Conservation (phyloP, 2,888 invertebrate genomes). For the Drosophila mettleri region DNA sequence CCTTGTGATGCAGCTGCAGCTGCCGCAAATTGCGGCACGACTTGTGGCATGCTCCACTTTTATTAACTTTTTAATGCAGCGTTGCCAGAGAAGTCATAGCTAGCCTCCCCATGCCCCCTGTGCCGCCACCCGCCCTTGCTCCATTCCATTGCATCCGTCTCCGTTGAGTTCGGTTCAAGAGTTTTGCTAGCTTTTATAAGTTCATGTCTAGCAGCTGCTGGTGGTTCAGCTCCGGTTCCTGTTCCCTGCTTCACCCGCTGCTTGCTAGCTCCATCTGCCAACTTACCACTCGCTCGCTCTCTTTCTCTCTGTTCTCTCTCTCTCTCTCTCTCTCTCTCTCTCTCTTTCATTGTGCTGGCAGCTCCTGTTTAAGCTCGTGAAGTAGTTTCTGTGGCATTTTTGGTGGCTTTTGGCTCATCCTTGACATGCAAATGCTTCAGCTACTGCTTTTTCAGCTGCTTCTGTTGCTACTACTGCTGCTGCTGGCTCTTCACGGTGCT, state of each 20-base stretch:
- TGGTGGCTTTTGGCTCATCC: constrained; percentile 53
- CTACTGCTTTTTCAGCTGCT: constrained; percentile 3
- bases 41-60: constrained; percentile 80
- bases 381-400: constrained; percentile 48
- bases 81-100: constrained; percentile 35
- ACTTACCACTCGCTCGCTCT: not conserved
- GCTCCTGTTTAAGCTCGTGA: constrained; percentile 34
- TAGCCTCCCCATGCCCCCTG: not conserved
- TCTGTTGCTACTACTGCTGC: constrained; percentile 12
- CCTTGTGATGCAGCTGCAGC: constrained; percentile 68
- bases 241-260: not conserved
- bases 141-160: not conserved
- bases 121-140: not conserved
- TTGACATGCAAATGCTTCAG: constrained; percentile 61
- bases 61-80: constrained; percentile 81
- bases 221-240: constrained; percentile 44
- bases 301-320: not conserved
- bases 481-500: constrained; percentile 28
- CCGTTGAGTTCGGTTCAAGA: constrained; percentile 47
- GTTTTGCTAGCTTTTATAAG: constrained; percentile 73
- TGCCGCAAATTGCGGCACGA: constrained; percentile 79
- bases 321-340: not conserved
- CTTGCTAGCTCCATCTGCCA: constrained; percentile 1
- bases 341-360: not conserved
- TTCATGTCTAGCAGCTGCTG: constrained; percentile 75